These are phyloP conservation scores for Lathronympha strigana DNA, from an alignment of 2,888 invertebrate genomes.

Conservation along the genomic window DNA sequence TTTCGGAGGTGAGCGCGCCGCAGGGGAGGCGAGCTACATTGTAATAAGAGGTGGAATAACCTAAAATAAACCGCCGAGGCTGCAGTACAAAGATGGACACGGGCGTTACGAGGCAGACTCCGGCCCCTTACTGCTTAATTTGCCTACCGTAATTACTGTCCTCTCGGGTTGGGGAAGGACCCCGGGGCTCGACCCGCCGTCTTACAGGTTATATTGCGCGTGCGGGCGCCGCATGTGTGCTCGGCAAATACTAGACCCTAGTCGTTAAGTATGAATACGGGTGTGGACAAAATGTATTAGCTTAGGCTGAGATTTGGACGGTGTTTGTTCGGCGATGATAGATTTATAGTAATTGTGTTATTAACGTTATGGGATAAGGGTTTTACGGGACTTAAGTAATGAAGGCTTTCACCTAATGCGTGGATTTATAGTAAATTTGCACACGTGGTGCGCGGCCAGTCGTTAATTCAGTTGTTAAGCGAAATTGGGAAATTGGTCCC, in stretches of 20 bases:
- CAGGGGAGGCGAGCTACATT: conserved; percentile 81
- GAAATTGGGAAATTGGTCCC: conserved; percentile 32
- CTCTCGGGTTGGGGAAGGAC: conserved; percentile 79
- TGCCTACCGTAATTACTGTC: conserved; percentile 86
- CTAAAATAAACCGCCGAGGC: conserved; percentile 79
- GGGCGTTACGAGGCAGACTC: conserved; percentile 61
- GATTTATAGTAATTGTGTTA: conserved; percentile 85
- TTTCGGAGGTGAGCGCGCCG: conserved; percentile 81
- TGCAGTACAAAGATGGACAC: conserved; percentile 79
- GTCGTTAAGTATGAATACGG: conserved; percentile 84
- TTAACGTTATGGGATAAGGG: conserved; percentile 84
- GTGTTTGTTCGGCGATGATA: conserved; percentile 83
- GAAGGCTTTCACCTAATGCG: conserved; percentile 81
- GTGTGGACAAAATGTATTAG: conserved; percentile 84
- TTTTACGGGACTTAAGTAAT: conserved; percentile 83
- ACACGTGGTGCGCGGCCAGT: conserved; percentile 69
- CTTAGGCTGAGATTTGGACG: conserved; percentile 84
- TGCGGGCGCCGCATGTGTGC: conserved; percentile 82
- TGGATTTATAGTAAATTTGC: conserved; percentile 78
- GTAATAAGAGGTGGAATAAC: conserved; percentile 83
- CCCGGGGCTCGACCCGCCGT: conserved; percentile 78
- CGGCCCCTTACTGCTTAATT: conserved; percentile 84
- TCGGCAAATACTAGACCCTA: conserved; percentile 81
- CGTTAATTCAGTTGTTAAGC: conserved; percentile 60
- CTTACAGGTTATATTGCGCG: conserved; percentile 82